These are phyloP conservation scores for Tretioscincus oriximinensis DNA, from an alignment of 2,113 vertebrate species.

Conservation along the genomic window DNA sequence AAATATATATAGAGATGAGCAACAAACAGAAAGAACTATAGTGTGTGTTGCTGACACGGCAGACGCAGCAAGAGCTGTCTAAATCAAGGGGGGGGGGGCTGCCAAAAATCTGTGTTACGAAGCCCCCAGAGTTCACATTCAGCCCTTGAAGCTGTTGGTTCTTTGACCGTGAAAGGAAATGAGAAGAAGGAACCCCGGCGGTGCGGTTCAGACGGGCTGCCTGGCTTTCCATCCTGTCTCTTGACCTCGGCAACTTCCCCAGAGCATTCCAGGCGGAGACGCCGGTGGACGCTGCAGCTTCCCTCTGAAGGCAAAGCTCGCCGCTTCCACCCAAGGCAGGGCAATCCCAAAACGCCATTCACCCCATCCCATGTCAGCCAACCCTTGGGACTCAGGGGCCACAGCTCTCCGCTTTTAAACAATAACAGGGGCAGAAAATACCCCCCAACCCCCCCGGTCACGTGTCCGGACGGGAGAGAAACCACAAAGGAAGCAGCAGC, in stretches of 20 bases:
- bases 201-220: background rate
- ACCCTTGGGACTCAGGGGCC: constrained; percentile 9
- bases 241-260: constrained; percentile 67
- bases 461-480: constrained; percentile 14
- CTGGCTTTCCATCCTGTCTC: background rate
- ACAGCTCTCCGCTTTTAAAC: background rate
- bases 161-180: background rate
- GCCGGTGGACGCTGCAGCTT: constrained; percentile 11
- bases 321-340: background rate
- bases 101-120: too few species aligned
- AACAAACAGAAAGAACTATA: too few species aligned
- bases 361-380: background rate
- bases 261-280: constrained; percentile 30
- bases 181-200: background rate
- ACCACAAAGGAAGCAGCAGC: constrained; percentile 50
- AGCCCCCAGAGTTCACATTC: too few species aligned
- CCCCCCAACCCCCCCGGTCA: too few species aligned
- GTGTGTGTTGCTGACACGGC: background rate
- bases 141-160: too few species aligned
- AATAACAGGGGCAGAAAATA: background rate
- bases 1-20: too few species aligned
- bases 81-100: too few species aligned
- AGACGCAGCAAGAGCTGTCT: too few species aligned
- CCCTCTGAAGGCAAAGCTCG: constrained; percentile 16
- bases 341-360: background rate